These are phyloP conservation scores for Brachionus rotundiformis DNA, from an alignment of 1,140 invertebrate species.

Conservation along the genomic window DNA sequence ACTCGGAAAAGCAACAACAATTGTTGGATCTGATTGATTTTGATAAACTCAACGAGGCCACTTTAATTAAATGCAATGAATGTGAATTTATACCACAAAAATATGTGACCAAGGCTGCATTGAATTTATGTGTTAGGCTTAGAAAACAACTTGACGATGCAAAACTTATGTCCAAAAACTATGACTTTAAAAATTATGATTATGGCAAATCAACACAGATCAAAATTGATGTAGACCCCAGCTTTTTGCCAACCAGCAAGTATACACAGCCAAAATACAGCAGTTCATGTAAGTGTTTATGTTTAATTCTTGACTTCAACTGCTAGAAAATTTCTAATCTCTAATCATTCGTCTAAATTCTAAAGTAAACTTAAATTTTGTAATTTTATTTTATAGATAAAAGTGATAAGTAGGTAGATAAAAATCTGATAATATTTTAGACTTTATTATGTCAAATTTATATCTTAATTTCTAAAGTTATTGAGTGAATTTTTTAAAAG, in stretches of 20 bases:
- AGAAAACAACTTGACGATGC: constrained; percentile 43
- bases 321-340: background rate
- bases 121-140: constrained; percentile 56
- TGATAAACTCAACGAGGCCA: constrained; percentile 57
- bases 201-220: constrained; percentile 16
- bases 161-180: background rate
- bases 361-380: background rate
- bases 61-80: constrained; percentile 53
- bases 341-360: background rate
- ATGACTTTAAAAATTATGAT: background rate
- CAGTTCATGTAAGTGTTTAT: background rate
- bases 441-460: no score
- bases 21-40: constrained; percentile 58
- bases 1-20: constrained; percentile 55
- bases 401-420: no score
- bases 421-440: no score
- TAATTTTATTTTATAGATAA: no score
- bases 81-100: constrained; percentile 55
- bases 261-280: background rate
- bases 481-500: no score
- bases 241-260: background rate
- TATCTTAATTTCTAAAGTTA: no score
- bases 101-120: constrained; percentile 57
- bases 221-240: background rate
- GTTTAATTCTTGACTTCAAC: background rate